phyloP scores from a whole-genome alignment of 2,888 invertebrate species.

The Tricholauxania praeusta region DNA sequence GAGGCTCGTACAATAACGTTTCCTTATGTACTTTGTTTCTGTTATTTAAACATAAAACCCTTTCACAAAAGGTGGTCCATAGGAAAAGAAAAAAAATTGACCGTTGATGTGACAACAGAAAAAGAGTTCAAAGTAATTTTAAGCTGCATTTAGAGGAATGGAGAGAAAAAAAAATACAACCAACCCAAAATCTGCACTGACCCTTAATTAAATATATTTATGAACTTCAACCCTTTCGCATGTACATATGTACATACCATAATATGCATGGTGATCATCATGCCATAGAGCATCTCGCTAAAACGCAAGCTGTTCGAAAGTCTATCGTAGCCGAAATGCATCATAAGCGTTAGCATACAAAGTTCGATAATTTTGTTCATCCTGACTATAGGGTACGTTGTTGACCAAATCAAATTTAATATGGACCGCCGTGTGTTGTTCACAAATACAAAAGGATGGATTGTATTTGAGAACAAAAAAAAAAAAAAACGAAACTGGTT shows the following conservation, averaged over 20 bases:
- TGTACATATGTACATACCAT: not conserved
- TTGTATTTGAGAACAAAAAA: slow-evolving; percentile 4
- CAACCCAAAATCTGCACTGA: slow-evolving; percentile 34
- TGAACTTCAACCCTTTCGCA: slow-evolving; percentile 35
- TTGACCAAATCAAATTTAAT: slow-evolving; percentile 28
- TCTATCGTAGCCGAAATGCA: too few relatives aligned
- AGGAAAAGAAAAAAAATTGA: slow-evolving; percentile 11
- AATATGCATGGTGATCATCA: slow-evolving; percentile 1
- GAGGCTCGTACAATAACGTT: too few relatives aligned
- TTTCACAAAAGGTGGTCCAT: too few relatives aligned
- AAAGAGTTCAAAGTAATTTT: slow-evolving; percentile 42
- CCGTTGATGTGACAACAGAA: slow-evolving; percentile 29
- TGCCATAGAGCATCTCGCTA: not conserved
- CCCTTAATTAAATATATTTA: slow-evolving; percentile 35
- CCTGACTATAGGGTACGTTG: not conserved
- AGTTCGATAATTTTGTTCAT: not conserved
- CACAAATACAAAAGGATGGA: not conserved
- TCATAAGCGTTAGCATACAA: too few relatives aligned
- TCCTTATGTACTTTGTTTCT: too few relatives aligned
- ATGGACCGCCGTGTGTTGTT: slow-evolving; percentile 11
- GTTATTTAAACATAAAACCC: too few relatives aligned
- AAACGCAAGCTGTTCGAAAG: slow-evolving; percentile 5
- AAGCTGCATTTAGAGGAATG: slow-evolving; percentile 34
- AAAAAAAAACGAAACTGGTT: slow-evolving; percentile 20
- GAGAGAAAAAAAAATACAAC: not conserved